Base-by-base conservation (phyloP, 2,797 vertebrate genomes). In the Anableps anableps region DNA sequence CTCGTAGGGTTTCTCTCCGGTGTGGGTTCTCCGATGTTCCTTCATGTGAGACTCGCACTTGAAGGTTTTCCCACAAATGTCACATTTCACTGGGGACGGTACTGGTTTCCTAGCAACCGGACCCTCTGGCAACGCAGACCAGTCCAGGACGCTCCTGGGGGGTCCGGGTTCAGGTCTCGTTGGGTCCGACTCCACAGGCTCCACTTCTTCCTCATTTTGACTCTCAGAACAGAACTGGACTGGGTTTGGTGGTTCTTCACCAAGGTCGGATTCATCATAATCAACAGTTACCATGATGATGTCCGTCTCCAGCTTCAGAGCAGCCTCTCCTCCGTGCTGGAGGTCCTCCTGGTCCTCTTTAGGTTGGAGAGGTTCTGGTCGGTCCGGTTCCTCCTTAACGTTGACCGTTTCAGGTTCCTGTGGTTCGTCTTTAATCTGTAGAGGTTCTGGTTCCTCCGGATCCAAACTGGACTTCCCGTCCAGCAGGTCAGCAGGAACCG, bases 61-160 rank as follows among this genome's bases (percentile, higher is more conserved):
- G 29, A 74, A 80, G n/a, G 45, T 16, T 74, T 74, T 74, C 29
- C 72, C 72, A 80, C 58, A 74, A 51, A 66, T 17, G 10, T 66
- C 78, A 79, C 72, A 79, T 0, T 64, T 53, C 1, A 79, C 36
- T 34, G 55, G 66, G 47, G 29, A 55, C 19, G 26, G 0, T 31
- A n/a, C 43, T 7, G 48, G 2, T 11, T 62, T 10, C 50, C 50
- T 19, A 51, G 50, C 4, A 23, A 51, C 3, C 50, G 50, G 50
- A 51, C 17, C 50, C 50, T 8, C 10, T 47, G 47, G 47, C 13
- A 16, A 10, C 47, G 47, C 10, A 47, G 14, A 16, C 3, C 47
- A 10, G 5, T 23, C 50, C 50, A 51, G 4, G 5, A 21, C 47
- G 13, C 14, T 47, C 13, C 47, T 16, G 13, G 47, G 47, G 14